Base-by-base conservation (phyloP, 2,113 vertebrate genomes). In the Pomatorhinus ruficollis region DNA sequence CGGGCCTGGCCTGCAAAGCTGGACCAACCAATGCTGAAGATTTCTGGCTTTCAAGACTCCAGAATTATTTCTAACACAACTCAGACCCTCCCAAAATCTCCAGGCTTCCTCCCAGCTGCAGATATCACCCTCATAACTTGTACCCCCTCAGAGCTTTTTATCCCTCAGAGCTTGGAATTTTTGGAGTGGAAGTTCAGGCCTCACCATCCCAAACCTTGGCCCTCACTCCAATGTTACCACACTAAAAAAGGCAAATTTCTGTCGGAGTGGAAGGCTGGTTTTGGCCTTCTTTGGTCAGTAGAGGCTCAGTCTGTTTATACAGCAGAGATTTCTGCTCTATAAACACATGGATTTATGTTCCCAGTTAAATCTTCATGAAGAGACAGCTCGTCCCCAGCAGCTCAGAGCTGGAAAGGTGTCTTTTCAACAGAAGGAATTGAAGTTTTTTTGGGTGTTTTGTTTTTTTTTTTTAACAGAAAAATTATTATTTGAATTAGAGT, bases 11-110 rank as follows among this genome's bases (percentile, higher is more conserved):
- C 83, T 89, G 18, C 18, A 47, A 3, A 45, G 35, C 27, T 52
- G 24, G 24, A 22, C 42, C 18, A 33, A 42, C 5, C 3, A 65
- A 22, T 2, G 1, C 0, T 44, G 15, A 77, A n/a, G 4, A 8
- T 72, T 76, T n/a, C 44, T 60, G 40, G 11, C 31, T 65, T 57
- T 12, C 2, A 39, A 37, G n/a, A 7, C 6, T 1, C 17, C 10
- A 12, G 53, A 39, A 7, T 8, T 25, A 3, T 20, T 23, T 69
- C 11, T 35, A 5, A 11, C 2, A 50, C 18, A 77, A 24, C 3
- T 22, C 12, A 69, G 27, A 52, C 5, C 4, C 22, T 22, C 15
- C 15, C 21, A 33, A 8, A 23, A 2, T 69, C 45, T 86, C 66
- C 66, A 87, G 17, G 18, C 17, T 92, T 56, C 35, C 40, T 80